Conservation (phyloP, 1,140 invertebrate genomes). For the Pseudomyrmex concolor region DNA sequence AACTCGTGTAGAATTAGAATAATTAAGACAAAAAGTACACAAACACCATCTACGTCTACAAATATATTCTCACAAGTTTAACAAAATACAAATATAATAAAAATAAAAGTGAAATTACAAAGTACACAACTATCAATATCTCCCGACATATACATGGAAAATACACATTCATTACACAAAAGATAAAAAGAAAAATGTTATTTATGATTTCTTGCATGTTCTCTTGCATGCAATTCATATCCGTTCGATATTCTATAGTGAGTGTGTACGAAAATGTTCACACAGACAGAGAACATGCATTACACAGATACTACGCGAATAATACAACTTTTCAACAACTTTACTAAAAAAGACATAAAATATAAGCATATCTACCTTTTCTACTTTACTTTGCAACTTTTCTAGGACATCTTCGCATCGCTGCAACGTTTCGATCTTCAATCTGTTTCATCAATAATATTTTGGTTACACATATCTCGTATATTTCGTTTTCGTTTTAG, state of each 20-base stretch:
- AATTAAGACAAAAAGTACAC: slow-evolving; percentile 65
- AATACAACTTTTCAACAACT: neutral
- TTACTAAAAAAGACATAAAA: neutral
- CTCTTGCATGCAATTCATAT: too few species aligned
- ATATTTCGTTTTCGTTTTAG: neutral
- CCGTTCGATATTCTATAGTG: too few species aligned
- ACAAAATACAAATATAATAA: slow-evolving; percentile 12
- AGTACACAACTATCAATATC: neutral
- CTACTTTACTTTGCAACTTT: slow-evolving; percentile 87
- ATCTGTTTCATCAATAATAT: slow-evolving; percentile 80
- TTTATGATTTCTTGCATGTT: too few species aligned
- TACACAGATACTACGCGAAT: neutral
- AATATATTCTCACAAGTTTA: slow-evolving; percentile 35
- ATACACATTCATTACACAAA: too few species aligned
- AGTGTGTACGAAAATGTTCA: too few species aligned
- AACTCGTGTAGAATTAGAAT: slow-evolving; percentile 76
- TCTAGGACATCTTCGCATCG: slow-evolving; percentile 88
- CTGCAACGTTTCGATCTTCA: slow-evolving; percentile 88
- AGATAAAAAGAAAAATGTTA: too few species aligned
- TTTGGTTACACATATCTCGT: neutral
- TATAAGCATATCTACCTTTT: slow-evolving; percentile 84
- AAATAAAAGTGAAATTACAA: neutral
- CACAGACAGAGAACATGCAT: neutral
- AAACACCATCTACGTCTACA: slow-evolving; percentile 72
- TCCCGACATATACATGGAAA: too few species aligned